Conservation (phyloP, 2,113 vertebrate species). For the Accipiter cooperii region DNA sequence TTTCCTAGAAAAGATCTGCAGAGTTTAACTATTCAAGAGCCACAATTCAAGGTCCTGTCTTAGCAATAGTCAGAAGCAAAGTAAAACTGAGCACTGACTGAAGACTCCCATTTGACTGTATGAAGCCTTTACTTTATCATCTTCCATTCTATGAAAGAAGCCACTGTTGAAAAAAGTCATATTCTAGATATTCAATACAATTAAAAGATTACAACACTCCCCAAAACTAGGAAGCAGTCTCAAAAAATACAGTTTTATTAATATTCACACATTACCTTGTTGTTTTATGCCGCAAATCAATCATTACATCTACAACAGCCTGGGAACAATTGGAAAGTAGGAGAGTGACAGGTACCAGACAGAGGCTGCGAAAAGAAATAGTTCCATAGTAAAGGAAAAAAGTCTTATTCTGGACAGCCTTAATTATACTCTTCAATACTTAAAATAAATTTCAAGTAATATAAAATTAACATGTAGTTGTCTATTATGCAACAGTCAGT, state of each 20-base stretch:
- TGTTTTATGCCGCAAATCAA: conserved; percentile 88
- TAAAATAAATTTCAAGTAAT: background rate
- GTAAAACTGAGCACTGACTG: background rate
- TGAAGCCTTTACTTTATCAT: background rate
- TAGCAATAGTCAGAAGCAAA: background rate
- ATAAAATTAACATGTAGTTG: background rate
- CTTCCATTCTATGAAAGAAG: background rate
- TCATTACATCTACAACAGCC: conserved; percentile 87
- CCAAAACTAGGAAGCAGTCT: background rate
- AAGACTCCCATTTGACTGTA: background rate
- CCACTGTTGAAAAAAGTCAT: background rate
- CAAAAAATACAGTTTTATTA: background rate
- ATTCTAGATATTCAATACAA: background rate
- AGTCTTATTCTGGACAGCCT: background rate
- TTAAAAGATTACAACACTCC: background rate
- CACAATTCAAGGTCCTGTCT: background rate
- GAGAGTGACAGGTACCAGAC: conserved; percentile 90
- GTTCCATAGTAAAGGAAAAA: background rate
- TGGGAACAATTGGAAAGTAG: conserved; percentile 90
- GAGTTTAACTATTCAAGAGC: background rate
- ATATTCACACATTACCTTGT: conserved; percentile 74
- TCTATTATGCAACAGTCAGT: background rate
- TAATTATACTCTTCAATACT: background rate
- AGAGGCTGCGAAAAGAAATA: conserved; percentile 76
- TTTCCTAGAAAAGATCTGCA: background rate